phyloP scores from a whole-genome alignment of 2,797 vertebrate species.

The Helostoma temminkii region DNA sequence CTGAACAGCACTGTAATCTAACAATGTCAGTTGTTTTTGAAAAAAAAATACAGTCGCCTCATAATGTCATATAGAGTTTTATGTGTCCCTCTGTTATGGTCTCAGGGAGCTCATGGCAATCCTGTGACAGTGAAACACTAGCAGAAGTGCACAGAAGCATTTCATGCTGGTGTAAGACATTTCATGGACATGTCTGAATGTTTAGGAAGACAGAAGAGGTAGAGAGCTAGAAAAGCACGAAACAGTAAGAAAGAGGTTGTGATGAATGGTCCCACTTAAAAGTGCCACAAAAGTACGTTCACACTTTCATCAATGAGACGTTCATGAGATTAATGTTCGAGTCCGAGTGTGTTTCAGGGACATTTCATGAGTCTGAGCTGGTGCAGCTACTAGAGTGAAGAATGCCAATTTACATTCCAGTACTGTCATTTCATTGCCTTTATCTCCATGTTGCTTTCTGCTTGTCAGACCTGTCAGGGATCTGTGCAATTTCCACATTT shows the following conservation, averaged over 20 bases:
- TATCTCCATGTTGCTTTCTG: conserved; percentile 80
- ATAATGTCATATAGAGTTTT: not conserved
- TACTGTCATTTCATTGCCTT: conserved; percentile 96
- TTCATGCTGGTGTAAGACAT: conserved; percentile 60
- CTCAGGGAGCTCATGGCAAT: conserved; percentile 16
- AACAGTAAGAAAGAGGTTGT: conserved; percentile 35
- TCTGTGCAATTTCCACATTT: conserved; percentile 48
- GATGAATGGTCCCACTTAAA: conserved; percentile 61
- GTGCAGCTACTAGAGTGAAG: conserved; percentile 84
- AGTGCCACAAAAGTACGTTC: conserved; percentile 44
- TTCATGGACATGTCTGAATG: conserved; percentile 52
- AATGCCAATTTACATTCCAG: conserved; percentile 96
- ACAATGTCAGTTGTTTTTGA: not conserved
- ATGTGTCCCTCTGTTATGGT: not conserved
- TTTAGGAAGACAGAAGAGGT: conserved; percentile 33
- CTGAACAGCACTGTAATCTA: not conserved
- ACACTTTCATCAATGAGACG: conserved; percentile 76
- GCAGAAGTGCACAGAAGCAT: conserved; percentile 45
- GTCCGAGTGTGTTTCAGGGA: conserved; percentile 81
- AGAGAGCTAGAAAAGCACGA: conserved; percentile 20
- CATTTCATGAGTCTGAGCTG: conserved; percentile 90
- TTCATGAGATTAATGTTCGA: conserved; percentile 79
- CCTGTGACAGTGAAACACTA: conserved; percentile 43
- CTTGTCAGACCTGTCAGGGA: conserved; percentile 59
- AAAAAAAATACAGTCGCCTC: conserved; percentile 1